Conservation (phyloP, 2,888 invertebrate species). For the Lysandra bellargus region DNA sequence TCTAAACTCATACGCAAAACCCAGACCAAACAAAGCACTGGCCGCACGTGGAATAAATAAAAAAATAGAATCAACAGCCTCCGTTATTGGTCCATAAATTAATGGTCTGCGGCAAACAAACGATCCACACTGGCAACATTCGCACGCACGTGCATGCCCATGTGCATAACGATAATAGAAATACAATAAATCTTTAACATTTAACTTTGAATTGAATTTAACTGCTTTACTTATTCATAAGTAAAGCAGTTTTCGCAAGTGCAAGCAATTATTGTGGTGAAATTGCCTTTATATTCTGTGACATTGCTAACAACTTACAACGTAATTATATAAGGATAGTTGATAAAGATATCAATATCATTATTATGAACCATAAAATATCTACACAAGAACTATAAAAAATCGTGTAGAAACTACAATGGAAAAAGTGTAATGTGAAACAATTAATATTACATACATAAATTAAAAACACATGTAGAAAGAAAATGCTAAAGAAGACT, state of each 20-base stretch:
- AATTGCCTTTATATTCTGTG: neutral
- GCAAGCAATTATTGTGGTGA: too few species aligned
- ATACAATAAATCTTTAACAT: constrained; percentile 14
- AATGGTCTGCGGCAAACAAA: constrained; percentile 54
- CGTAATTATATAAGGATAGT: too few species aligned
- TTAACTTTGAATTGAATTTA: neutral
- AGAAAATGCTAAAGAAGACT: neutral
- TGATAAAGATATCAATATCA: too few species aligned
- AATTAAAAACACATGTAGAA: neutral
- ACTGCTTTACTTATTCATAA: neutral
- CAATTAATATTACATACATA: neutral
- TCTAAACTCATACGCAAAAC: constrained; percentile 21
- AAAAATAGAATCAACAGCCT: constrained; percentile 48
- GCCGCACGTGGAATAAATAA: constrained; percentile 46
- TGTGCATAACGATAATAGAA: constrained; percentile 26
- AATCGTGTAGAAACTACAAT: neutral
- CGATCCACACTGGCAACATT: constrained; percentile 46
- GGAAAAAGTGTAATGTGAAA: neutral
- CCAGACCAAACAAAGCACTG: constrained; percentile 35
- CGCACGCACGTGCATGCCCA: constrained; percentile 41
- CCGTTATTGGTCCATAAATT: constrained; percentile 58
- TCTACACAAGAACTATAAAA: too few species aligned
- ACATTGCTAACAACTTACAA: neutral
- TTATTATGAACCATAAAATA: too few species aligned
- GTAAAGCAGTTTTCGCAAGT: too few species aligned